These are phyloP conservation scores for Chiloscyllium plagiosum DNA, from an alignment of 2,113 vertebrate genomes.

Conservation along the genomic window DNA sequence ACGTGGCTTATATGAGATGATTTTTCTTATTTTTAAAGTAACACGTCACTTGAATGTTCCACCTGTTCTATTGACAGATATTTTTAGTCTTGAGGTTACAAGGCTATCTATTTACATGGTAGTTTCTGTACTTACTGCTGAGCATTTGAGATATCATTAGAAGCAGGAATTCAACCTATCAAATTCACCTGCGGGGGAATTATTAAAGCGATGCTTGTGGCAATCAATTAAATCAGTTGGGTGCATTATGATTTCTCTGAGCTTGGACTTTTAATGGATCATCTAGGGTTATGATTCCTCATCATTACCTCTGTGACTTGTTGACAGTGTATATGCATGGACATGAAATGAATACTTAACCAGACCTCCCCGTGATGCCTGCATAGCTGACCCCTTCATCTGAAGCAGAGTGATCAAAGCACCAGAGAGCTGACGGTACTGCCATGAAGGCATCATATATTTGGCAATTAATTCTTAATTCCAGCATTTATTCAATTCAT, in stretches of 20 bases:
- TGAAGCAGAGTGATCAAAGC: neutral
- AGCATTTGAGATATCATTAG: neutral
- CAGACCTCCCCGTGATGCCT: neutral
- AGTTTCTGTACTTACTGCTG: neutral
- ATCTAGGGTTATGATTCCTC: neutral
- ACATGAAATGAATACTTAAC: neutral
- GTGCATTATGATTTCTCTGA: neutral
- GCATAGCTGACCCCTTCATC: neutral
- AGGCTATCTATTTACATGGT: neutral
- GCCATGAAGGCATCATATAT: too few relatives aligned
- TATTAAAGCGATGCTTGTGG: neutral
- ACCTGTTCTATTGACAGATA: neutral
- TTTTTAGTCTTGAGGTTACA: neutral
- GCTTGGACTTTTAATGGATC: neutral
- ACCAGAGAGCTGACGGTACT: neutral
- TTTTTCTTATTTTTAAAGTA: neutral
- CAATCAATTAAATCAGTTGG: neutral
- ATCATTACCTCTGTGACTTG: neutral
- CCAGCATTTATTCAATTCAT: too few relatives aligned
- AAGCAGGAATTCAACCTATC: neutral
- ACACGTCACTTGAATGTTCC: neutral
- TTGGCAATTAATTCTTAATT: too few relatives aligned
- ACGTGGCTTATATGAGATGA: neutral
- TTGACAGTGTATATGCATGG: neutral
- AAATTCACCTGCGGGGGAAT: neutral